A percentile compares a stretch with the other conserved stretches of the same genome.
Conservation (phyloP, 2,888 invertebrate species). For the Cephus nigrinus region DNA sequence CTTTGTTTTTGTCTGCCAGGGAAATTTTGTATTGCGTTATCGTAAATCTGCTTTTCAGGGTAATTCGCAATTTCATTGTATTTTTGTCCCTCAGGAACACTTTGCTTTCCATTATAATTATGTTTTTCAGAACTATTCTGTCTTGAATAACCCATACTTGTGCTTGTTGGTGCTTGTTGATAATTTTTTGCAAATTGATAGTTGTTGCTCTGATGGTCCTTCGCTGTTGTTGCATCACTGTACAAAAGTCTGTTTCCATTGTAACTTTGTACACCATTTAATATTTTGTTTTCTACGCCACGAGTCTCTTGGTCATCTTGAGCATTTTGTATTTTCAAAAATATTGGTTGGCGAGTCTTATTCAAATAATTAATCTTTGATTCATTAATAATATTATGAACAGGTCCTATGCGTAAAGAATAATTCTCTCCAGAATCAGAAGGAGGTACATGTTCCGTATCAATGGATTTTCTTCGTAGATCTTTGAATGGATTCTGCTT, state of each 20-base stretch:
- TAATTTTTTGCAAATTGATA: background rate
- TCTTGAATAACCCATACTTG: background rate
- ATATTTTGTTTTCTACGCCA: background rate
- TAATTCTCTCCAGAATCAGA: background rate
- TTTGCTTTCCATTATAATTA: background rate
- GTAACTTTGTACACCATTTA: conserved; percentile 20
- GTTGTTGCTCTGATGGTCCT: background rate
- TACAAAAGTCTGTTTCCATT: conserved; percentile 11
- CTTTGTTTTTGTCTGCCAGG: background rate
- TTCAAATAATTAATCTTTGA: background rate
- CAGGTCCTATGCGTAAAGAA: background rate
- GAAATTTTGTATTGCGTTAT: background rate
- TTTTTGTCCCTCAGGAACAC: background rate
- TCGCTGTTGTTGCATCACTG: background rate
- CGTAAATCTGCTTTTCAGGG: background rate
- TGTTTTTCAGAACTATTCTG: background rate
- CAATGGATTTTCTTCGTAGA: background rate
- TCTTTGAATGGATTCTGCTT: background rate
- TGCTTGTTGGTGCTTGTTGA: background rate
- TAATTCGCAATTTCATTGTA: background rate
- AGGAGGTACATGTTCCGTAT: background rate
- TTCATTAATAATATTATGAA: background rate
- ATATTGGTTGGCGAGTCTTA: background rate
- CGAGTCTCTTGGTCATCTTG: background rate
- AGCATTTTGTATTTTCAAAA: background rate